Evolutionary conservation across 2,888 invertebrate genomes (phyloP).

Genomic region (Scaptomyza reducta): DNA sequence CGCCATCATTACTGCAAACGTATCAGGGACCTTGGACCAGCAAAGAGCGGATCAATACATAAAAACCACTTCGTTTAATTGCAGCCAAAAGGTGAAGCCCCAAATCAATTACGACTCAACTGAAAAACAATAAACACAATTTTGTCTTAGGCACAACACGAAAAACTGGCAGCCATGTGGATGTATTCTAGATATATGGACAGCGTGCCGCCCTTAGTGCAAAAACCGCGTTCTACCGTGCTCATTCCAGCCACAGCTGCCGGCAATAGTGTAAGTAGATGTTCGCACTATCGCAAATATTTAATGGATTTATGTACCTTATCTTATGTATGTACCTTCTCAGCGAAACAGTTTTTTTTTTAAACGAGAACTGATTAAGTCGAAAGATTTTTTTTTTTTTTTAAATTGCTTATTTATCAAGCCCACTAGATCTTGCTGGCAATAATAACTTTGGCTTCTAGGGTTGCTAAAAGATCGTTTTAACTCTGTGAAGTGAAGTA

Average conservation of each 20-base stretch:
- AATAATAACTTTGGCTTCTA: too few species aligned
- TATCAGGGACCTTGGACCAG: conserved; percentile 72
- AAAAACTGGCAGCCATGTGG: conserved; percentile 82
- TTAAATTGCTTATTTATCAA: too few species aligned
- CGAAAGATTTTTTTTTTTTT: too few species aligned
- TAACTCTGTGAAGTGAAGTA: too few species aligned
- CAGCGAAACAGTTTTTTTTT: too few species aligned
- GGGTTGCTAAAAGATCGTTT: too few species aligned
- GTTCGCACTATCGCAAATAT: background rate
- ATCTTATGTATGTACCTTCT: too few species aligned
- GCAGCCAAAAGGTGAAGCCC: conserved; percentile 76
- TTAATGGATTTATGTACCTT: too few species aligned
- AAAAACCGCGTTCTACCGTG: conserved; percentile 77
- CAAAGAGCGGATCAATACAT: conserved; percentile 83
- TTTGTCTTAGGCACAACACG: conserved; percentile 64
- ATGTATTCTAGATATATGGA: conserved; percentile 80
- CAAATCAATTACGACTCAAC: background rate
- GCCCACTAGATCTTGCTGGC: too few species aligned
- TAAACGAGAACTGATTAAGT: too few species aligned
- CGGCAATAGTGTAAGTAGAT: conserved; percentile 63
- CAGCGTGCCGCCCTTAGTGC: conserved; percentile 54
- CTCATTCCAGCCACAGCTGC: conserved; percentile 81
- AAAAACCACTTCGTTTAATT: conserved; percentile 80
- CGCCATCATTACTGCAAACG: conserved; percentile 75
- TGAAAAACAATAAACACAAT: background rate